Percentiles rank a stretch among this genome's conserved stretches.
Evolutionary conservation across 2,888 invertebrate species (phyloP).

Genomic region (Yponomeuta cagnagella): DNA sequence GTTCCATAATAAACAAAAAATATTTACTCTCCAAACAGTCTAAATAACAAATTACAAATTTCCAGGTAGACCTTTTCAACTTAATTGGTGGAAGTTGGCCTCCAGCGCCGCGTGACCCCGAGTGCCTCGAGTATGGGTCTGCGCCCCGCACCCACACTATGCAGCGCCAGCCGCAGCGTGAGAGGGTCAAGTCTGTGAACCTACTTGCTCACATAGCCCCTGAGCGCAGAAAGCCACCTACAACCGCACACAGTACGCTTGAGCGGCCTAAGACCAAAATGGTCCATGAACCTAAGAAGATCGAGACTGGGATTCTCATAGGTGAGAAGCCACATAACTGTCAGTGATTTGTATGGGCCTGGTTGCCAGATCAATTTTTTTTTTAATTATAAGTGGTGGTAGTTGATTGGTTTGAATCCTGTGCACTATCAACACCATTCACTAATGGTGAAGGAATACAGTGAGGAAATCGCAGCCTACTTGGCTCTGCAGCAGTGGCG

Average conservation of each 20-base stretch:
- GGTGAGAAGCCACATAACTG: conserved; percentile 35
- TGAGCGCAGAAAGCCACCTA: conserved; percentile 47
- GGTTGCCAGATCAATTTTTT: no score
- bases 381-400: no score
- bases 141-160: conserved; percentile 46
- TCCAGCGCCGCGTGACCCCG: conserved; percentile 55
- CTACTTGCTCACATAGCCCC: conserved; percentile 73
- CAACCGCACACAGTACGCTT: conserved; percentile 28
- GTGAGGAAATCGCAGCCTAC: no score
- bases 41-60: conserved; percentile 17
- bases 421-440: no score
- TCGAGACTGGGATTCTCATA: conserved; percentile 64
- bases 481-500: no score
- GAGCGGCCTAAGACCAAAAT: conserved; percentile 45
- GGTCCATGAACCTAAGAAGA: conserved; percentile 65
- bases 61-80: conserved; percentile 59
- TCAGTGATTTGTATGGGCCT: not conserved
- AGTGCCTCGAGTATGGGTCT: conserved; percentile 53
- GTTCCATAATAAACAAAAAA: not conserved
- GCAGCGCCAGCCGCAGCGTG: conserved; percentile 54
- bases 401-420: no score
- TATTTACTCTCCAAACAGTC: not conserved
- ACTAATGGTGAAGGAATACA: no score
- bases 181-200: conserved; percentile 77
- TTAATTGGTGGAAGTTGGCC: conserved; percentile 70